Evolutionary conservation across 2,113 vertebrate species (phyloP), one percentile per base, ranked within the genome.

Genomic region (Progne subis): DNA sequence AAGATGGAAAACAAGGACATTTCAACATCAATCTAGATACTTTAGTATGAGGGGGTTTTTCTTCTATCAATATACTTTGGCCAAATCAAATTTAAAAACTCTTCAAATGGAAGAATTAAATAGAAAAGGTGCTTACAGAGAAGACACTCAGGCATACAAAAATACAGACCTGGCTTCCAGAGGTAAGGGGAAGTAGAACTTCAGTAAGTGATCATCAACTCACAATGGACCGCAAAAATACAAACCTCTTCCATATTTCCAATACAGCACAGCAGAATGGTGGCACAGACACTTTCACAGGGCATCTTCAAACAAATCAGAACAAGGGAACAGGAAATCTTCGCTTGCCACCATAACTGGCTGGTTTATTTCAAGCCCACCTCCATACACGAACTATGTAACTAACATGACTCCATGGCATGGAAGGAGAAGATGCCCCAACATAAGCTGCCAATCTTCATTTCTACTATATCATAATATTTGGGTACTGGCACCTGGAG

Each of bases 31-130:
- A 57, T 13, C 14, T 20, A 44, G 25, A 5, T 56, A 56, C 53
- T 84, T 89, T 18, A 43, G 39, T 61, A 24, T 2, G 9, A 29
- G 8, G 1, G 1, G 0, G 3, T 52, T 49, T 29, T 11, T 1
- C 49, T 72, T 39, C 32, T 50, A 31, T 39, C 31, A 61, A 47
- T 39, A 69, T 13, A 29, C 8, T 79, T 37, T 17, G 12, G 31
- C 28, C 6, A 84, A 87, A 94, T 31, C 12, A 67, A 49, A 8
- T 80, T 74, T 53, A 82, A 41, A 34, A 87, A 82, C 23, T 52
- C 43, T 82, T 85, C 21, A 37, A 46, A 34, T 34, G 32, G 44
- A 89, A 43, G 69, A 81, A 78, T 18, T 18, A 82, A 94, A 32
- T 6, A 69, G 28, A 88, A 12, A 9, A 79, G 80, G 29, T 21